Evolutionary conservation across 2,797 vertebrate species (phyloP), one percentile per base, ranked within the genome.

Genomic region (Argentina silus): DNA sequence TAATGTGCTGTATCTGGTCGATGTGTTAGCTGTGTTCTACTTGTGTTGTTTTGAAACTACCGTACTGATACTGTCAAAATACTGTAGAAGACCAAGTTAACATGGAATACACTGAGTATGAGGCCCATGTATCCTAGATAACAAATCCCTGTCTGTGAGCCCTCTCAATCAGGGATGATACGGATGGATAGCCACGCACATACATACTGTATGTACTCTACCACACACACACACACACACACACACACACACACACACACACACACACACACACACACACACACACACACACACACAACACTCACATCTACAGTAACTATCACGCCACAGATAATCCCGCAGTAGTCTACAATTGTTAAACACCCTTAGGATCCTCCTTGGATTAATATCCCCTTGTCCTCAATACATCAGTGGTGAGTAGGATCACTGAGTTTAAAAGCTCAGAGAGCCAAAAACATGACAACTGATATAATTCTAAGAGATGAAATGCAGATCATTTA

Each of bases 321-420:
- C 17, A 12, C 57, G 60, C 67, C 67, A 53, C 75, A 78, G 1
- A 36, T 69, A 80, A 74, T 80, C 72, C 79, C 64, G 48, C 51
- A 57, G 65, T 57, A 11, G 27, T 6, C 11, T 70, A 76, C 79
- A 73, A 57, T 51, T 79, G 76, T 83, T 88, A 85, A 90, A 88
- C 83, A 87, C 9, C 19, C 17, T 23, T 8, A n/a, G 55, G 47
- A 12, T 56, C 55, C 17, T 15, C 55, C 17, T 21, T 17, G 23
- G 27, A 12, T 88, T 87, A 87, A 87, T 85, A 75, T 80, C 70
- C 51, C 66, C 74, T 79, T 81, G 79, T 87, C 80, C 81, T 83
- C 80, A 86, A 81, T 84, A 77, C 68, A 88, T 82, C 79, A 88
- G 79, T 56, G 79, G 27, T 74, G 65, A 78, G 73, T 69, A 80